phyloP scores from a whole-genome alignment of 2,113 vertebrate species.

The Rana temporaria region DNA sequence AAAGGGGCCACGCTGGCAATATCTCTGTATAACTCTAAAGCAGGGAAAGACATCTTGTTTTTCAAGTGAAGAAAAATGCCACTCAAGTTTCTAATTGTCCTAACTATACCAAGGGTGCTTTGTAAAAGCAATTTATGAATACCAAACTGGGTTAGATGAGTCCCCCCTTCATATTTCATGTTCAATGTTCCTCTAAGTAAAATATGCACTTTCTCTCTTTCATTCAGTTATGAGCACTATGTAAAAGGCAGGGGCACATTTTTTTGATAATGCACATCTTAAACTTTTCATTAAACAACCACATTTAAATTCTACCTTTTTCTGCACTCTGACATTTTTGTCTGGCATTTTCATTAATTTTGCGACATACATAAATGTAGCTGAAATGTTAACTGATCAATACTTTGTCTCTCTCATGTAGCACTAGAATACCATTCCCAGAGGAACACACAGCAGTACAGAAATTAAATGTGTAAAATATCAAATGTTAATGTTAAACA shows the following conservation, averaged over 20 bases:
- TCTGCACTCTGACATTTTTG: conserved; percentile 87
- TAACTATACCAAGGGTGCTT: conserved; percentile 54
- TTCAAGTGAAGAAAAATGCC: conserved; percentile 44
- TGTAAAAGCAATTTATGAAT: conserved; percentile 62
- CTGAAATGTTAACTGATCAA: conserved; percentile 98
- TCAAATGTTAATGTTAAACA: conserved; percentile 92
- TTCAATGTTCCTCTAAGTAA: conserved; percentile 71
- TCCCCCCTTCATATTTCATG: conserved; percentile 64
- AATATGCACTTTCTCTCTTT: conserved; percentile 67
- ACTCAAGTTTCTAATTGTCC: conserved; percentile 49
- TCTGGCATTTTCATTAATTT: conserved; percentile 92
- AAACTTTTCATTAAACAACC: conserved; percentile 82
- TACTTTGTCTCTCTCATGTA: conserved; percentile 89
- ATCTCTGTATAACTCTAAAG: not conserved
- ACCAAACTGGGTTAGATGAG: conserved; percentile 64
- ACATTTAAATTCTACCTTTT: conserved; percentile 86
- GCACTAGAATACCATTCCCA: conserved; percentile 74
- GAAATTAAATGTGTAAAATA: conserved; percentile 96
- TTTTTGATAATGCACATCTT: conserved; percentile 77
- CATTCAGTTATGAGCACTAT: conserved; percentile 70
- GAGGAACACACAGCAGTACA: conserved; percentile 78
- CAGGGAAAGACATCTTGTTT: conserved; percentile 39
- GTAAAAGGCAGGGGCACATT: conserved; percentile 71
- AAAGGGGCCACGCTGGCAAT: not conserved
- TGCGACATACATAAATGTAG: conserved; percentile 83